These are phyloP conservation scores for Myotis brandtii DNA, from an alignment of 2,113 vertebrate species.

Conservation along the genomic window DNA sequence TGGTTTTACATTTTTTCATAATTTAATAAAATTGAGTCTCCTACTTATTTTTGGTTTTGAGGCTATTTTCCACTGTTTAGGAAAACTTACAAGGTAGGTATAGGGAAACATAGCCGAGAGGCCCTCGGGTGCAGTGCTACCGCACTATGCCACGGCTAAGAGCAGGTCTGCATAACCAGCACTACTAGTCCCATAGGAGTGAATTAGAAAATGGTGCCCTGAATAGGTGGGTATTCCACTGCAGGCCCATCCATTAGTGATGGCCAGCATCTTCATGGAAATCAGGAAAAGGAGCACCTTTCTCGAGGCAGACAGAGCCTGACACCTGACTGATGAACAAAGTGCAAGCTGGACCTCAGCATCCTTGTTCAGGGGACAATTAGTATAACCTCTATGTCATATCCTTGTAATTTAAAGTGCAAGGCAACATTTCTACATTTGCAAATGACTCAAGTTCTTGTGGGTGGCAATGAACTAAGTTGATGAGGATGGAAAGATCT, in stretches of 20 bases:
- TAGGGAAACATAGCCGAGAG: not conserved
- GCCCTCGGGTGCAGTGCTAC: not conserved
- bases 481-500: conserved; percentile 43
- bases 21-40: conserved; percentile 34
- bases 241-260: not conserved
- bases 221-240: not conserved
- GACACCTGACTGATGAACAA: not conserved
- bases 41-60: not conserved
- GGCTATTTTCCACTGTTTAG: not conserved
- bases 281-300: not conserved
- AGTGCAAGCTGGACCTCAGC: not conserved
- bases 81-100: conserved; percentile 45
- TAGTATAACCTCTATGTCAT: not conserved
- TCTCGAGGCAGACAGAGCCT: not conserved
- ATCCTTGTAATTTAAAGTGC: conserved; percentile 32
- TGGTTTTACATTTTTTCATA: not conserved
- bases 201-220: not conserved
- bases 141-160: not conserved
- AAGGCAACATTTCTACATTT: conserved; percentile 52
- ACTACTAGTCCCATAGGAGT: not conserved
- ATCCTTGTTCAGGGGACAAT: not conserved
- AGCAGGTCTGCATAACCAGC: not conserved
- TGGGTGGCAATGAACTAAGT: conserved; percentile 47
- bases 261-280: not conserved
- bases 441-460: conserved; percentile 50